These are phyloP conservation scores for Gambusia yucatana DNA, from an alignment of 2,797 vertebrate genomes.

Conservation along the genomic window DNA sequence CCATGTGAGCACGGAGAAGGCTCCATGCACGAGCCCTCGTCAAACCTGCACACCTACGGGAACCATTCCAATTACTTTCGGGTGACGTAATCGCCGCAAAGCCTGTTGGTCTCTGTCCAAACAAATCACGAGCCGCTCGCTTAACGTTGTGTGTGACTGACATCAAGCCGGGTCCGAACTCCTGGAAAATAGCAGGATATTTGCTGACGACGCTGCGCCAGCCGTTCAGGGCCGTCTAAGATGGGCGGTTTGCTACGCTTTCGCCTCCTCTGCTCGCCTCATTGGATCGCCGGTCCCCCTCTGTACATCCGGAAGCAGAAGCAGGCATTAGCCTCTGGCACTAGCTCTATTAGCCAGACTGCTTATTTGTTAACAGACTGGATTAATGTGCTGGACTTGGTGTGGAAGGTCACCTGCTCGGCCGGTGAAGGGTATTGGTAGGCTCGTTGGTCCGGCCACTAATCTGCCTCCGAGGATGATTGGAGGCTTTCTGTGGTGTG, in stretches of 20 bases:
- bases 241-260: conserved; percentile 56
- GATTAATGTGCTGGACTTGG: conserved; percentile 73
- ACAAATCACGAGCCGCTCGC: conserved; percentile 51
- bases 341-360: conserved; percentile 68
- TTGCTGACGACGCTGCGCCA: conserved; percentile 63
- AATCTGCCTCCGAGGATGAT: conserved; percentile 72
- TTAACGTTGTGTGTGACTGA: conserved; percentile 56
- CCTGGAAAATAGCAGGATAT: conserved; percentile 59
- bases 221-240: conserved; percentile 46
- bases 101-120: conserved; percentile 47
- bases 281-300: conserved; percentile 13
- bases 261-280: conserved; percentile 42
- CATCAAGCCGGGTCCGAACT: conserved; percentile 52
- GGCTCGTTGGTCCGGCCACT: conserved; percentile 65
- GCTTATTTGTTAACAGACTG: conserved; percentile 76
- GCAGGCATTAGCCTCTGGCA: conserved; percentile 69
- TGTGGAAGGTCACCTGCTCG: conserved; percentile 73
- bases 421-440: conserved; percentile 61
- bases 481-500: conserved; percentile 59
- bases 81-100: conserved; percentile 29
- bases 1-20: not conserved
- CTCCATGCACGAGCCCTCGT: not conserved
- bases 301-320: conserved; percentile 39
- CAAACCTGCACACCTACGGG: conserved; percentile 32
- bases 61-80: conserved; percentile 32